Conservation (phyloP, 1,140 invertebrate genomes). For the Prorops nasuta region DNA sequence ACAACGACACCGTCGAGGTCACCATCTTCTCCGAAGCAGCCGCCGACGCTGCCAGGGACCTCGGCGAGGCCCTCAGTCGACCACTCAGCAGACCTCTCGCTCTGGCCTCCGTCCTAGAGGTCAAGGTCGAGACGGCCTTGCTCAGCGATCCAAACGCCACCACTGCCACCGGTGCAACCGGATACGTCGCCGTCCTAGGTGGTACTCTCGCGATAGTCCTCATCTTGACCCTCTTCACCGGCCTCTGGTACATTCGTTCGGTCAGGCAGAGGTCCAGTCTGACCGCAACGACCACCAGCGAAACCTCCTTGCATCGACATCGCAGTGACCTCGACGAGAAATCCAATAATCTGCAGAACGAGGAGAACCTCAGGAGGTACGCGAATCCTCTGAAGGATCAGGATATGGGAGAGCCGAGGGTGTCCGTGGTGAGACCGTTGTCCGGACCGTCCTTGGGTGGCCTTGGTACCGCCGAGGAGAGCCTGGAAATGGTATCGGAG, state of each 20-base stretch:
- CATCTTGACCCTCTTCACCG: constrained; percentile 39
- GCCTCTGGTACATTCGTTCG: constrained; percentile 47
- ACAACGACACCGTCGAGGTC: constrained; percentile 83
- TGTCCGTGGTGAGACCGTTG: constrained; percentile 63
- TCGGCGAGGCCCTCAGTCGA: constrained; percentile 71
- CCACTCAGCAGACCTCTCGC: constrained; percentile 59
- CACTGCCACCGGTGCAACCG: constrained; percentile 58
- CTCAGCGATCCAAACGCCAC: constrained; percentile 57
- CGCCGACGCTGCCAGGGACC: constrained; percentile 62
- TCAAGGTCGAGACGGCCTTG: constrained; percentile 72
- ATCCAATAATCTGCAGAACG: constrained; percentile 85
- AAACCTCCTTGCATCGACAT: constrained; percentile 62
- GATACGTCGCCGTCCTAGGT: constrained; percentile 55
- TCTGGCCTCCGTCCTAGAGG: constrained; percentile 75
- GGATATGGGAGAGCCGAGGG: constrained; percentile 54
- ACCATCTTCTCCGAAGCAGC: constrained; percentile 67
- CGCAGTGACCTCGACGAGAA: constrained; percentile 75
- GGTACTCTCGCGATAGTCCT: constrained; percentile 46
- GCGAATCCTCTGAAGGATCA: constrained; percentile 64
- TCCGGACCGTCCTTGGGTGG: constrained; percentile 54
- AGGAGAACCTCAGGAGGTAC: constrained; percentile 79
- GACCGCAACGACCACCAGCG: constrained; percentile 53
- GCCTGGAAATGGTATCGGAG: constrained; percentile 65
- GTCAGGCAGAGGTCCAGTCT: constrained; percentile 44
- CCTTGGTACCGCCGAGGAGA: constrained; percentile 55